phyloP scores from a whole-genome alignment of 2,888 invertebrate genomes.

The Tupiocoris notatus region DNA sequence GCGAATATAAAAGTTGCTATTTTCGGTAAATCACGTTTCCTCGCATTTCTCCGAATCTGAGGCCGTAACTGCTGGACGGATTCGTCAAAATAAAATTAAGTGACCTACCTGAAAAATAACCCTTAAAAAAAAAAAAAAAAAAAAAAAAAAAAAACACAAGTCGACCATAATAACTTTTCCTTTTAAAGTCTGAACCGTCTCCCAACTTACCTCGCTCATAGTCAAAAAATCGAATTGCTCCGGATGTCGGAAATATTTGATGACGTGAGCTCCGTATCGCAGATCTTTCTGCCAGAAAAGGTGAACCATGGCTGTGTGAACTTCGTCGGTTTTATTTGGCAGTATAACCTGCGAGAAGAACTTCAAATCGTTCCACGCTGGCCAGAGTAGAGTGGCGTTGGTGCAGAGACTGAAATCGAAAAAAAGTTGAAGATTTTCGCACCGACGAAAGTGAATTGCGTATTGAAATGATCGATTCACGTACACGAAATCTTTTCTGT shows the following conservation, averaged over 20 bases:
- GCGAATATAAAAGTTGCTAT: too few relatives aligned
- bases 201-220: conserved; percentile 47
- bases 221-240: conserved; percentile 44
- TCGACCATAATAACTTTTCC: too few relatives aligned
- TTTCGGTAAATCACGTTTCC: too few relatives aligned
- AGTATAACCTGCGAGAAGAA: conserved; percentile 60
- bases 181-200: too few relatives aligned
- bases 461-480: conserved; percentile 8
- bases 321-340: conserved; percentile 65
- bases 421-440: too few relatives aligned
- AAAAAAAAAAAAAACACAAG: too few relatives aligned
- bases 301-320: conserved; percentile 56
- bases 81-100: too few relatives aligned
- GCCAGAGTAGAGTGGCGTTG: conserved; percentile 60
- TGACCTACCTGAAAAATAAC: too few relatives aligned
- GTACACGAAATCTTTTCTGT: conserved; percentile 58
- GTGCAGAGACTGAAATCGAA: conserved; percentile 56
- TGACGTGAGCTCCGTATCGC: conserved; percentile 45
- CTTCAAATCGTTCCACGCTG: conserved; percentile 57
- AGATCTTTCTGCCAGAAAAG: conserved; percentile 48
- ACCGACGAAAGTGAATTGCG: too few relatives aligned
- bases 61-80: too few relatives aligned
- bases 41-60: too few relatives aligned
- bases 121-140: too few relatives aligned
- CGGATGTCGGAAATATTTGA: conserved; percentile 48